phyloP scores from a whole-genome alignment of 2,113 vertebrate genomes.

The Sphyrna mokarran region DNA sequence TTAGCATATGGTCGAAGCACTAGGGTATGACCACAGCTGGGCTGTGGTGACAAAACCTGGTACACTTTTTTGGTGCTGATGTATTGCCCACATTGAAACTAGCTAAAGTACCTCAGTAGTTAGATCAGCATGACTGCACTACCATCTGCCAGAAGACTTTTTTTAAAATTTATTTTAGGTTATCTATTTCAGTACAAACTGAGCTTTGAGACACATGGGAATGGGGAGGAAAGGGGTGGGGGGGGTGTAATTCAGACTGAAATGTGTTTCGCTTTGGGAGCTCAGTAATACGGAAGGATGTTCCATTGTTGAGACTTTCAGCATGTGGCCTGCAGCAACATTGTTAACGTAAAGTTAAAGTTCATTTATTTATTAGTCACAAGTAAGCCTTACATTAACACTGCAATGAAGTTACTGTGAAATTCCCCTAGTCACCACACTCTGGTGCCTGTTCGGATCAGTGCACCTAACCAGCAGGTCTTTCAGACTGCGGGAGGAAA shows the following conservation, averaged over 20 bases:
- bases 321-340: not conserved
- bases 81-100: not conserved
- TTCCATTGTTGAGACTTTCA: not conserved
- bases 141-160: not conserved
- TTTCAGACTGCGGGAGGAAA: too few species aligned
- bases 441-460: too few species aligned
- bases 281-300: not conserved
- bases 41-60: not conserved
- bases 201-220: not conserved
- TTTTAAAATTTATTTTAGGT: not conserved
- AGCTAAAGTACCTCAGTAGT: not conserved
- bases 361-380: too few species aligned
- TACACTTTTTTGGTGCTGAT: not conserved
- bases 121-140: not conserved
- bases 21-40: not conserved
- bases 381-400: too few species aligned
- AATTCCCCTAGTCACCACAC: too few species aligned
- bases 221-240: not conserved
- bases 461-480: too few species aligned
- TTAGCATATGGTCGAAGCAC: not conserved
- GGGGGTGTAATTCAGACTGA: not conserved
- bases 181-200: not conserved
- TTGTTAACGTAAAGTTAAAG: too few species aligned
- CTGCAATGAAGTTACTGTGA: too few species aligned
- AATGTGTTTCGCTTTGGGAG: not conserved